These are phyloP conservation scores for Notechis scutatus DNA, from an alignment of 2,113 vertebrate genomes.

Conservation along the genomic window DNA sequence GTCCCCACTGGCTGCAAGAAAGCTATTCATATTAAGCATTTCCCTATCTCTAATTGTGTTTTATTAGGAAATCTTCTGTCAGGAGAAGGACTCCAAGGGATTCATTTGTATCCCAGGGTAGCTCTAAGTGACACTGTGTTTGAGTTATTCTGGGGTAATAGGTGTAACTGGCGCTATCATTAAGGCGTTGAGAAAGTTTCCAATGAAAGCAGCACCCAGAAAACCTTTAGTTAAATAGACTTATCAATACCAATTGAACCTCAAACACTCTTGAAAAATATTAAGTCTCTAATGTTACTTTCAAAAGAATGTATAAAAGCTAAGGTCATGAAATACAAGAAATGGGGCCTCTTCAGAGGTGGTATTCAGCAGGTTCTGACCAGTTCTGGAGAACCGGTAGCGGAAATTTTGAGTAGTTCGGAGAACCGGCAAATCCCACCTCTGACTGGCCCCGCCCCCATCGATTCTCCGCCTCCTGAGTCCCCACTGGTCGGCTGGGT, in stretches of 20 bases:
- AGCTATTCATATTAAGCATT: neutral
- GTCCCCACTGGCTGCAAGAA: neutral
- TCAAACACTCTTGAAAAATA: neutral
- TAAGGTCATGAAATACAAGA: neutral
- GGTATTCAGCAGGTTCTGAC: no score
- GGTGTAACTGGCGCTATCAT: neutral
- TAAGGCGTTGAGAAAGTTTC: neutral
- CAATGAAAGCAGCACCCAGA: neutral
- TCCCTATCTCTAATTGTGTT: neutral
- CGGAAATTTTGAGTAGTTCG: no score
- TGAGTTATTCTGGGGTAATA: neutral
- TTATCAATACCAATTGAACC: neutral
- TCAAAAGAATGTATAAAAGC: neutral
- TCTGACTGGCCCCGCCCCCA: no score
- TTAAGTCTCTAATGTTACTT: neutral
- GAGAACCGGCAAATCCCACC: no score
- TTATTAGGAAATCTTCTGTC: neutral
- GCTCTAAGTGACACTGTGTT: neutral
- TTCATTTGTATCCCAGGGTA: neutral
- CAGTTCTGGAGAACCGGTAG: no score
- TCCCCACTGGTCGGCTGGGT: no score
- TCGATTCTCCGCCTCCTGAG: no score
- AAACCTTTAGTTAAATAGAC: neutral
- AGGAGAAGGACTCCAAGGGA: neutral
- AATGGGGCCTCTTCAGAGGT: neutral